Conservation (phyloP, 2,888 invertebrate genomes). For the Hirtodrosophila trivittata region DNA sequence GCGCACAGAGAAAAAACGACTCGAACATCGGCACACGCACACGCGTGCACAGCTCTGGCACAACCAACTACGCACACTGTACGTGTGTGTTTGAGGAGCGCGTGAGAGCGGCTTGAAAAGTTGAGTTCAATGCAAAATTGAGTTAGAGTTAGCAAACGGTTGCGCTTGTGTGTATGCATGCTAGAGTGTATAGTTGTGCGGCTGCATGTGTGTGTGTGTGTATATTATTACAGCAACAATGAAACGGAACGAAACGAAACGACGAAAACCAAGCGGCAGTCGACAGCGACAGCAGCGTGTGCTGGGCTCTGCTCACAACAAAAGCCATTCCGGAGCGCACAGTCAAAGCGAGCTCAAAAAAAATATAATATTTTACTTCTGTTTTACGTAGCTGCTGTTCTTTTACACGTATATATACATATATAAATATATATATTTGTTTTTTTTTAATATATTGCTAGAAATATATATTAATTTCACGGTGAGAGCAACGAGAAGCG, state of each 20-base stretch:
- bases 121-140: conserved; percentile 29
- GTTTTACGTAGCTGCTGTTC: conserved; percentile 27
- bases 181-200: background rate
- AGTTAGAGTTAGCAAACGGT: conserved; percentile 33
- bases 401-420: conserved; percentile 12
- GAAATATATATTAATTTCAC: background rate
- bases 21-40: conserved; percentile 26
- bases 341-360: conserved; percentile 57
- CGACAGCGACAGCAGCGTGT: conserved; percentile 68
- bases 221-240: conserved; percentile 20
- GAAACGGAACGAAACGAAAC: conserved; percentile 43
- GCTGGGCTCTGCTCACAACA: conserved; percentile 59
- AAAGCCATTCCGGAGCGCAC: conserved; percentile 61
- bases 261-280: conserved; percentile 60
- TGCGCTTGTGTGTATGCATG: background rate
- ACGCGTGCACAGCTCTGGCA: conserved; percentile 7
- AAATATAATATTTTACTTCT: conserved; percentile 24
- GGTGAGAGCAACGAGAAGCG: conserved; percentile 32
- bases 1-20: conserved; percentile 14
- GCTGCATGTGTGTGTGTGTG: background rate
- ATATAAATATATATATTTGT: conserved; percentile 1
- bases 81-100: conserved; percentile 10
- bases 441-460: background rate
- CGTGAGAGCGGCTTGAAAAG: conserved; percentile 40
- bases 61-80: conserved; percentile 32